These are phyloP conservation scores for Epinephelus awoara DNA, from an alignment of 2,797 vertebrate genomes.

Conservation along the genomic window DNA sequence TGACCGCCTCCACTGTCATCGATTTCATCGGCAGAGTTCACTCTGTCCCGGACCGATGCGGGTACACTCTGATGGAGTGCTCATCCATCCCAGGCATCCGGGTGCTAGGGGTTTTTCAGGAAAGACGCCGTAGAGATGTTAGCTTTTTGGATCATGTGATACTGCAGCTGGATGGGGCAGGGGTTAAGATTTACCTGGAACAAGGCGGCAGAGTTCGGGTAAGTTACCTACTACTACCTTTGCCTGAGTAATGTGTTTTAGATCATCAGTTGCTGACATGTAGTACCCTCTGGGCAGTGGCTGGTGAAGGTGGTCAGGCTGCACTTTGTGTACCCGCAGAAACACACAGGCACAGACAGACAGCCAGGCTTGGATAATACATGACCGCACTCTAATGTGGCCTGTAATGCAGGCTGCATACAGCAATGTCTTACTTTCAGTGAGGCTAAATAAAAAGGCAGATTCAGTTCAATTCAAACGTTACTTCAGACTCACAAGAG, in stretches of 20 bases:
- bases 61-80: slow-evolving; percentile 38
- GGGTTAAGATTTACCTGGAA: slow-evolving; percentile 39
- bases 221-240: background rate
- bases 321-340: background rate
- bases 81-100: background rate
- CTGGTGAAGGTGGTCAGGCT: background rate
- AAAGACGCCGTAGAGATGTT: slow-evolving; percentile 49
- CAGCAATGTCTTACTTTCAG: no score
- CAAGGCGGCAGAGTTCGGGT: slow-evolving; percentile 57
- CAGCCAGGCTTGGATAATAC: no score
- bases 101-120: slow-evolving; percentile 45
- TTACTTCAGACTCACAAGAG: no score
- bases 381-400: no score
- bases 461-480: no score
- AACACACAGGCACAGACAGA: no score
- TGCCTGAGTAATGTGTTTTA: background rate
- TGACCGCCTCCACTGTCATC: slow-evolving; percentile 36
- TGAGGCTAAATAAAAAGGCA: no score
- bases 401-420: no score
- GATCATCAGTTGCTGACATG: background rate
- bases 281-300: background rate
- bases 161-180: slow-evolving; percentile 8
- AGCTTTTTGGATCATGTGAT: slow-evolving; percentile 55
- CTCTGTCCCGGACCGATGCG: slow-evolving; percentile 48
- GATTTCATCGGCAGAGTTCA: slow-evolving; percentile 29